Percentiles rank a stretch among this genome's conserved stretches.
phyloP scores from a whole-genome alignment of 2,888 invertebrate genomes.

The Flexamia atlantica region DNA sequence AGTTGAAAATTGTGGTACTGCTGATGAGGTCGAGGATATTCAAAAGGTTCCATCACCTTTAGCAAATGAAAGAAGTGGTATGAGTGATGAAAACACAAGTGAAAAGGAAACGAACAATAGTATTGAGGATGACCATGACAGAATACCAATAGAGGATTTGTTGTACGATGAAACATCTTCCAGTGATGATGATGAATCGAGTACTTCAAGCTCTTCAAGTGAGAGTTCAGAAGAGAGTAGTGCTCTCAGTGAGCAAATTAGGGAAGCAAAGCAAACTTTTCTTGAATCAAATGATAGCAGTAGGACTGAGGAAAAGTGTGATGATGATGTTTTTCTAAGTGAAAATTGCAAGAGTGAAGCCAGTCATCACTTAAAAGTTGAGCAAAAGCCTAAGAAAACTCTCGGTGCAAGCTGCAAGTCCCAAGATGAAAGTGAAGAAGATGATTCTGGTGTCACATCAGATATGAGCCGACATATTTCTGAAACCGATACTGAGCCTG shows the following conservation, averaged over 20 bases:
- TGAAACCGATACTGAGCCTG: constrained; percentile 81
- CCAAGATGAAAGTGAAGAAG: constrained; percentile 77
- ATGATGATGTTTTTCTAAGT: constrained; percentile 55
- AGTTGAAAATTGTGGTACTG: constrained; percentile 61
- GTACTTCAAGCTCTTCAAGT: constrained; percentile 36
- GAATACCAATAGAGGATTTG: constrained; percentile 53
- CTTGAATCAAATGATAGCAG: constrained; percentile 1
- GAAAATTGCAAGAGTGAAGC: constrained; percentile 50
- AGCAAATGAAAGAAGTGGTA: constrained; percentile 51
- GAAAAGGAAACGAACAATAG: constrained; percentile 69
- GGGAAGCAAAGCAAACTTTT: constrained; percentile 11
- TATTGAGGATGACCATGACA: constrained; percentile 32
- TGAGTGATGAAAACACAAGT: constrained; percentile 54
- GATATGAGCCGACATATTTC: constrained; percentile 84
- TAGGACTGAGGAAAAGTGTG: constrained; percentile 51
- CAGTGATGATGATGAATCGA: constrained; percentile 54
- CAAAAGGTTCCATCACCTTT: constrained; percentile 35
- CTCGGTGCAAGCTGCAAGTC: constrained; percentile 44
- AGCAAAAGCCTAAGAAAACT: constrained; percentile 44
- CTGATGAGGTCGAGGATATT: constrained; percentile 63
- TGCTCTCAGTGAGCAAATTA: constrained; percentile 41
- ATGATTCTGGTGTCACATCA: constrained; percentile 84
- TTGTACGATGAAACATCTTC: constrained; percentile 55
- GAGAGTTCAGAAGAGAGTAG: constrained; percentile 53
- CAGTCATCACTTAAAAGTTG: constrained; percentile 41